Conservation (phyloP, 2,113 vertebrate genomes). For the Varanus salvator region DNA sequence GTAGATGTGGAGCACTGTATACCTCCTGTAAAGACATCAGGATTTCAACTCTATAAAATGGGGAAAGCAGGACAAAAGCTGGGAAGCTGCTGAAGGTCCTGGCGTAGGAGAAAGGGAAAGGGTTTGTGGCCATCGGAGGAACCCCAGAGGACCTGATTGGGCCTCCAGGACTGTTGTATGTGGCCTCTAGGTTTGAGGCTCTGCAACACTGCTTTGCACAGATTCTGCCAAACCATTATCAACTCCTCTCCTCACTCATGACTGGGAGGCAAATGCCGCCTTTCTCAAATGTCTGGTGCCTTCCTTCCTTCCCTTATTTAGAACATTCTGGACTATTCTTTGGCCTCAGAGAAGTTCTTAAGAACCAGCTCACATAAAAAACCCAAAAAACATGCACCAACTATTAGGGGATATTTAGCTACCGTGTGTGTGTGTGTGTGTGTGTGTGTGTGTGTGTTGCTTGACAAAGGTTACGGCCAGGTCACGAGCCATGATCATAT, state of each 20-base stretch:
- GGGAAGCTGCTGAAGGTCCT: no score
- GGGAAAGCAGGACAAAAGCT: no score
- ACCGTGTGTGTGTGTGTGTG: background rate
- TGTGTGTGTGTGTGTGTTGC: no score
- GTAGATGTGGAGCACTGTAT: no score
- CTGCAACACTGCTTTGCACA: background rate
- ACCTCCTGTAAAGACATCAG: no score
- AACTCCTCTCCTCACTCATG: background rate
- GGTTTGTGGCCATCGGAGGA: no score
- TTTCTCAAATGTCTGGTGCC: background rate
- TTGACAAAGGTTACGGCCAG: background rate
- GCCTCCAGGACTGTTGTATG: no score
- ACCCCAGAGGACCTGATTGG: no score
- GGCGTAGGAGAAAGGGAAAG: no score
- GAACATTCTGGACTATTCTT: background rate
- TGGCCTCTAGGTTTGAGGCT: background rate
- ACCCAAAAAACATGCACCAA: background rate
- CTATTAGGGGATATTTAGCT: background rate
- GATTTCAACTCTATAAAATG: no score
- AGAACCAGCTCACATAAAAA: background rate
- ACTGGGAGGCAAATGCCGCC: background rate
- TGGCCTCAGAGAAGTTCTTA: background rate
- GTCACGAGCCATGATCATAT: background rate
- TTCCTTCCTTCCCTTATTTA: background rate
- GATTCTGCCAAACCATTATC: background rate